Percentiles rank a stretch among this genome's conserved stretches.
phyloP scores from a whole-genome alignment of 2,113 vertebrate genomes.

The Trachemys scripta region DNA sequence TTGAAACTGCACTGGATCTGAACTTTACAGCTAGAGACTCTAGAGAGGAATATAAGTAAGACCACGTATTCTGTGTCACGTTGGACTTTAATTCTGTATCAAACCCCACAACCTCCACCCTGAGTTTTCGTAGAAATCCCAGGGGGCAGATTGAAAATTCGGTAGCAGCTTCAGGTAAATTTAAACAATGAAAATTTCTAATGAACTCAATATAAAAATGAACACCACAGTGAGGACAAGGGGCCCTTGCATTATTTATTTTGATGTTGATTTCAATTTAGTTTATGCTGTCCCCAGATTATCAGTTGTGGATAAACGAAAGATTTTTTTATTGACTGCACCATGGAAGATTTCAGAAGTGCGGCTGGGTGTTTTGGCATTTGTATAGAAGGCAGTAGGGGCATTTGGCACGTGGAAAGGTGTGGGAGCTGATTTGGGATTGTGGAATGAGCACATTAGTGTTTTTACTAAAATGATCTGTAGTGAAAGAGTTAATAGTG shows the following conservation, averaged over 20 bases:
- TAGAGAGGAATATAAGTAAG: conserved; percentile 30
- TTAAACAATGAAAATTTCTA: neutral
- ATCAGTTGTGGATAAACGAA: neutral
- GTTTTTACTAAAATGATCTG: conserved; percentile 47
- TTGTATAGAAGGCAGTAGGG: neutral
- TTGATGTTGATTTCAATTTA: neutral
- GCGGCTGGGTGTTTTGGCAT: conserved; percentile 24
- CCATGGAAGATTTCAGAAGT: conserved; percentile 13
- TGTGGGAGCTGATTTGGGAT: neutral
- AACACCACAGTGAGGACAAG: neutral
- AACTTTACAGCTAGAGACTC: conserved; percentile 8
- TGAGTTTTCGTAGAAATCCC: neutral
- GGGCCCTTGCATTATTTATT: neutral
- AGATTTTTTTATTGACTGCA: neutral
- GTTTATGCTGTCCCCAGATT: neutral
- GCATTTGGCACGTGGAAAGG: neutral
- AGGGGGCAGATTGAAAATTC: neutral
- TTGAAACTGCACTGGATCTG: conserved; percentile 17
- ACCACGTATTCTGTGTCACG: neutral
- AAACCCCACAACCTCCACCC: neutral
- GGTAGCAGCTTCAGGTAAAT: neutral
- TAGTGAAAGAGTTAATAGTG: conserved; percentile 29
- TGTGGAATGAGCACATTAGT: conserved; percentile 41
- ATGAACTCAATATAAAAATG: neutral
- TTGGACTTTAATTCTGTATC: neutral